Evolutionary conservation across 2,113 vertebrate species (phyloP).

Genomic region (Sylvietta virens): DNA sequence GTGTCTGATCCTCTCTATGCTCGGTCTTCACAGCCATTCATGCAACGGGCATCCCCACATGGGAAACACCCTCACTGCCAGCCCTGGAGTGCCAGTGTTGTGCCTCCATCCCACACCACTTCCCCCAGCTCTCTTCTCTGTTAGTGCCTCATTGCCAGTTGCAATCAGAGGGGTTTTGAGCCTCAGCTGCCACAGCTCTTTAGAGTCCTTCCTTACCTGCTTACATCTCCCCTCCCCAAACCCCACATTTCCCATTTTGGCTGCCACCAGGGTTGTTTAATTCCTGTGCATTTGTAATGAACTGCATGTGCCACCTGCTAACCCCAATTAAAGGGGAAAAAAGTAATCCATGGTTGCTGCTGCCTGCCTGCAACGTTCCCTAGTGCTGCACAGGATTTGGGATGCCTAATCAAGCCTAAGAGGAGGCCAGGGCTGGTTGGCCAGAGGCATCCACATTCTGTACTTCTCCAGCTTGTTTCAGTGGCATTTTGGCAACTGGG

Average conservation of each 20-base stretch:
- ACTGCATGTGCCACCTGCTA: not conserved
- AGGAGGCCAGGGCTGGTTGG: not conserved
- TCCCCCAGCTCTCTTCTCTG: not conserved
- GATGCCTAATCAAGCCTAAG: rapidly evolving
- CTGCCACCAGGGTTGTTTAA: not conserved
- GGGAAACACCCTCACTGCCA: not conserved
- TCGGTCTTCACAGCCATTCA: rapidly evolving
- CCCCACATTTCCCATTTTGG: not conserved
- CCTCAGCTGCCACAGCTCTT: not conserved
- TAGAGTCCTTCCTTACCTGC: not conserved
- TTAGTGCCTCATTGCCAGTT: not conserved
- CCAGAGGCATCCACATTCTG: not conserved
- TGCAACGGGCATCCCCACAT: not conserved
- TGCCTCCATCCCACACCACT: not conserved
- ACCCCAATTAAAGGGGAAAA: not conserved
- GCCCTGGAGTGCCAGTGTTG: not conserved
- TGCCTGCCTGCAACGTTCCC: rapidly evolving
- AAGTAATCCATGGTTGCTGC: not conserved
- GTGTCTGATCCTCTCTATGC: not conserved
- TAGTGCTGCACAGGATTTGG: rapidly evolving
- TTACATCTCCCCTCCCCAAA: not conserved
- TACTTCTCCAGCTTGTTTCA: not conserved
- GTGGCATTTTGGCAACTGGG: not conserved
- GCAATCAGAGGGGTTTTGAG: not conserved
- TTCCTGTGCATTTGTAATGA: not conserved